Conservation (phyloP, 2,113 vertebrate genomes). For the Aphyosemion australe region DNA sequence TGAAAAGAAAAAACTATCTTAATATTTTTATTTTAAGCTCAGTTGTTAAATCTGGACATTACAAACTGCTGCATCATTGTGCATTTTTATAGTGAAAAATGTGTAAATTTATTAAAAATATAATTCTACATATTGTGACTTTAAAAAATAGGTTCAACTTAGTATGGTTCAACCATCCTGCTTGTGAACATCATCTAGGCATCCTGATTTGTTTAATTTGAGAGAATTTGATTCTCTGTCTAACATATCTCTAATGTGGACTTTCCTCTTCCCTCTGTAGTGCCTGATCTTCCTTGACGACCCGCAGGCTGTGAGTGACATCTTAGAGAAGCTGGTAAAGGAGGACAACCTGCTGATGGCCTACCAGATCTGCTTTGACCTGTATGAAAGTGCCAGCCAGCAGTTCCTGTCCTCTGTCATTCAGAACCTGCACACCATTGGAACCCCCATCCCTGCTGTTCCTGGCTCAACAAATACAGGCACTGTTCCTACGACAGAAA, state of each 20-base stretch:
- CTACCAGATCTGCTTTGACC: conserved; percentile 98
- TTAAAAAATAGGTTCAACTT: too few species aligned
- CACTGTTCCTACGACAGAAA: conserved; percentile 88
- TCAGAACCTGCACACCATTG: conserved; percentile 93
- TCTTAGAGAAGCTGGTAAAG: conserved; percentile 97
- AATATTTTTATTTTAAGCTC: too few species aligned
- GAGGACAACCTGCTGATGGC: conserved; percentile 99
- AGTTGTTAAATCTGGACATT: too few species aligned
- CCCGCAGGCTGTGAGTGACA: conserved; percentile 97
- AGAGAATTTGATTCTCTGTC: fast-evolving
- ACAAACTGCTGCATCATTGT: too few species aligned
- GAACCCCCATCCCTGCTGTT: conserved; percentile 92
- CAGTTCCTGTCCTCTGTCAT: conserved; percentile 98
- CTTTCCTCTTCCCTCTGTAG: conserved; percentile 65
- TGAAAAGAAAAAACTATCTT: too few species aligned
- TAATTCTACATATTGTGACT: too few species aligned
- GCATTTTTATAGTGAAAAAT: too few species aligned
- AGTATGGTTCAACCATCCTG: neutral
- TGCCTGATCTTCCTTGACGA: conserved; percentile 99
- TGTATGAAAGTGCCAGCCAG: conserved; percentile 98
- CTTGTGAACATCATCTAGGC: neutral
- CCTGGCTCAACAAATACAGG: conserved; percentile 97
- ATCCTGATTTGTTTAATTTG: neutral
- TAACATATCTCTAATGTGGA: neutral
- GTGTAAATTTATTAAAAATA: too few species aligned